These are phyloP conservation scores for Micropoecilia bifurca DNA, from an alignment of 2,797 vertebrate species.

Conservation along the genomic window DNA sequence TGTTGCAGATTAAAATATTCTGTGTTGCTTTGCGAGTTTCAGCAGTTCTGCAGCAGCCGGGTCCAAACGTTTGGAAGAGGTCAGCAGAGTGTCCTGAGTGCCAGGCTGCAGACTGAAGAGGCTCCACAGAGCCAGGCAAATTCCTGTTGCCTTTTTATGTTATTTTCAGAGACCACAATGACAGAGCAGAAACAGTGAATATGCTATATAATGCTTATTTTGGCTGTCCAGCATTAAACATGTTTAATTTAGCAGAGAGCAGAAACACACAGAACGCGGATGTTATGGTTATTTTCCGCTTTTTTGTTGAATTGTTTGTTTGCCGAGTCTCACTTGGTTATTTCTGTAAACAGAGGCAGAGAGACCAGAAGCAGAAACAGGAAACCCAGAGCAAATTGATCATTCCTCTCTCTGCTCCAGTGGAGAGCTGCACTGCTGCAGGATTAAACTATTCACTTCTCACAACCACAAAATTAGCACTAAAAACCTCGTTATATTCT, in stretches of 20 bases:
- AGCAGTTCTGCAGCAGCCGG: background rate
- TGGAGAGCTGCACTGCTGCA: background rate
- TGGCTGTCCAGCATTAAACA: slow-evolving; percentile 30
- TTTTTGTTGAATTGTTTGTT: slow-evolving; percentile 46
- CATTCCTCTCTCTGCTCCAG: background rate
- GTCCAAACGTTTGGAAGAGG: slow-evolving; percentile 9
- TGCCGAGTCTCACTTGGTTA: slow-evolving; percentile 25
- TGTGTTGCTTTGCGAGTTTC: background rate
- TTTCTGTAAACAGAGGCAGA: slow-evolving; percentile 38
- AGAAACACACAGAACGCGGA: slow-evolving; percentile 16
- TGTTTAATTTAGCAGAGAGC: slow-evolving; percentile 22
- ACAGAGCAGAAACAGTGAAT: slow-evolving; percentile 26
- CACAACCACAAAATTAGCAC: background rate
- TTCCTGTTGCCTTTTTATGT: slow-evolving; percentile 30
- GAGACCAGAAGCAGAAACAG: slow-evolving; percentile 19
- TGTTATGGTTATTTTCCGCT: slow-evolving; percentile 26
- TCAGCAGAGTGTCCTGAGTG: background rate
- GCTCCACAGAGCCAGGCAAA: slow-evolving; percentile 13
- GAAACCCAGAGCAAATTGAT: slow-evolving; percentile 27
- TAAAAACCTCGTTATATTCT: background rate
- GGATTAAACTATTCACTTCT: background rate
- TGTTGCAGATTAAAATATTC: background rate
- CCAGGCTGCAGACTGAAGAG: background rate
- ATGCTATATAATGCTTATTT: slow-evolving; percentile 28
- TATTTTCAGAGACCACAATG: slow-evolving; percentile 44